A percentile compares a stretch with the other conserved stretches of the same genome.
Evolutionary conservation across 2,888 invertebrate genomes (phyloP).

Genomic region (Acleris emargana): DNA sequence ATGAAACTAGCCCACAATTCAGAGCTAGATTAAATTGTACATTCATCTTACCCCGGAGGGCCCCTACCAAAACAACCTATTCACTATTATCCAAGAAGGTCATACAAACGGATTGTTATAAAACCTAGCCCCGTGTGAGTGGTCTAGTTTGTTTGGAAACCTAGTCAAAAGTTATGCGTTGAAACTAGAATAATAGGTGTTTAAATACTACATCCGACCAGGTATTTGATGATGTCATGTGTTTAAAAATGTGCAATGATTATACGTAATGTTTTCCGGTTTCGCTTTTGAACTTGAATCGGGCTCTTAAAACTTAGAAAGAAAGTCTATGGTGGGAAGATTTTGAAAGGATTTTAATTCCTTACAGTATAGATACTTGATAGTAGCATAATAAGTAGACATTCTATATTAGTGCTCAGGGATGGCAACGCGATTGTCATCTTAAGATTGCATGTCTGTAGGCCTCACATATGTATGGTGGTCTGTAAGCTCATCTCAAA

Average conservation of each 20-base stretch:
- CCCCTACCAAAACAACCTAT: constrained; percentile 43
- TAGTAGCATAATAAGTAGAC: no score
- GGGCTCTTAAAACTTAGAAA: background rate
- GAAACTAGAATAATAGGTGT: constrained; percentile 47
- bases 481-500: no score
- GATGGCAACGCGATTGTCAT: no score
- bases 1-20: constrained; percentile 1
- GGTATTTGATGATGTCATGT: constrained; percentile 35
- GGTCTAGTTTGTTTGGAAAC: constrained; percentile 40
- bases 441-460: no score
- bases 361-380: no score
- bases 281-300: background rate
- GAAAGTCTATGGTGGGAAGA: background rate
- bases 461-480: no score
- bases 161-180: constrained; percentile 43
- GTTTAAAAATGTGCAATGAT: constrained; percentile 31
- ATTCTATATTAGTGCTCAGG: no score
- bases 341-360: no score
- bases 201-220: constrained; percentile 44
- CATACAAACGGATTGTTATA: constrained; percentile 49
- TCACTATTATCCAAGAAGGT: constrained; percentile 45
- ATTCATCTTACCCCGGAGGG: constrained; percentile 27
- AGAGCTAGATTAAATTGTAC: constrained; percentile 18
- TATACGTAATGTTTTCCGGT: constrained; percentile 7
- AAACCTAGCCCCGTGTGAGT: constrained; percentile 43